Conservation (phyloP, 2,113 vertebrate genomes). For the Machaerirhynchus nigripectus region DNA sequence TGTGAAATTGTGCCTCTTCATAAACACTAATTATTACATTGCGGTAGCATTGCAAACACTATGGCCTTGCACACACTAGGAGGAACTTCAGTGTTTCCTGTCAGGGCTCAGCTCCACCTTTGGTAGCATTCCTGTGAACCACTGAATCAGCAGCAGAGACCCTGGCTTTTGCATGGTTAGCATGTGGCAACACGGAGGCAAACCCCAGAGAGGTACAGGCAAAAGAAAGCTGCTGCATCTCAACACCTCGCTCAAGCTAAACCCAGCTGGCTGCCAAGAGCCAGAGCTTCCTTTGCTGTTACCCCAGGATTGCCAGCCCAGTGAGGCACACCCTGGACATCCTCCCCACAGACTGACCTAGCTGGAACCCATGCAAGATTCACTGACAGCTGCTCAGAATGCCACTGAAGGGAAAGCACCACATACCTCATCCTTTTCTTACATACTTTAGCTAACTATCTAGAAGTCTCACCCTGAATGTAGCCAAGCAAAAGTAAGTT, state of each 20-base stretch:
- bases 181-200: not conserved
- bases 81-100: not conserved
- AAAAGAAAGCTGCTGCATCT: not conserved
- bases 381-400: not conserved
- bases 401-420: not conserved
- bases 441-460: not conserved
- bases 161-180: accelerated
- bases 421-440: not conserved
- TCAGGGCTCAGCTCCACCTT: not conserved
- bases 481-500: not conserved
- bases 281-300: not conserved
- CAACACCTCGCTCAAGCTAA: not conserved
- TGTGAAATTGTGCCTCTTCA: not conserved
- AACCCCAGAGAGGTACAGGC: not conserved
- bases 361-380: not conserved
- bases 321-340: not conserved
- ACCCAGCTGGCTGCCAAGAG: not conserved
- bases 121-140: not conserved
- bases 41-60: not conserved
- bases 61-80: not conserved
- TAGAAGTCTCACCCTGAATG: not conserved
- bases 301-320: not conserved
- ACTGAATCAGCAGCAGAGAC: not conserved
- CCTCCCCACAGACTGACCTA: not conserved
- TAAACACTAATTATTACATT: not conserved